A percentile compares a stretch with the other conserved stretches of the same genome.
These are phyloP conservation scores for Julus scanicus DNA, from an alignment of 2,888 invertebrate genomes.

Conservation along the genomic window DNA sequence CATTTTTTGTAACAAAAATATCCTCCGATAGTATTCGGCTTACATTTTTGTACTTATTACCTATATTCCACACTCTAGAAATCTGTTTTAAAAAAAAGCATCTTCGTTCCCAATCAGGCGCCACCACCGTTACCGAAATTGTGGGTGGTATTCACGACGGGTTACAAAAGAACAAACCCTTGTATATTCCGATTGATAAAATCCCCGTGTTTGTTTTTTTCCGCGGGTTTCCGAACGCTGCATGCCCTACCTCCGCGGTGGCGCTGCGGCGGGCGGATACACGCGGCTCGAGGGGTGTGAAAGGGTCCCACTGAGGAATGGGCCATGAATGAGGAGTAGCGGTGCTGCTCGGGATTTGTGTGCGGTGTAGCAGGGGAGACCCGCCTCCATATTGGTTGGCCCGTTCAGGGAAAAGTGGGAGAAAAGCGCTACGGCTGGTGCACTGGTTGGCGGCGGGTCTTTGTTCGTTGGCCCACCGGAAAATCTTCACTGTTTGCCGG, in stretches of 20 bases:
- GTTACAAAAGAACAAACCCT: too few relatives aligned
- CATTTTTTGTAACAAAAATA: neutral
- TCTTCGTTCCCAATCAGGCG: neutral
- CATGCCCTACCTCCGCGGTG: neutral
- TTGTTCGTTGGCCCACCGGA: neutral
- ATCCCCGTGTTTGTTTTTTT: too few relatives aligned
- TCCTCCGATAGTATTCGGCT: neutral
- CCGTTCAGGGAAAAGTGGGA: neutral
- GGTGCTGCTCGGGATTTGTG: neutral
- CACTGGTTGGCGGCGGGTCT: neutral
- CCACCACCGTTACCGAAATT: neutral
- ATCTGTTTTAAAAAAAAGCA: too few relatives aligned
- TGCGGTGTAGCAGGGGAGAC: conserved; percentile 2
- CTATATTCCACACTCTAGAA: neutral
- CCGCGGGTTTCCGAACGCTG: too few relatives aligned
- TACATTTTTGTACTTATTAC: neutral
- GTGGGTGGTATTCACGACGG: too few relatives aligned
- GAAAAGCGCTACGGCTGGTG: neutral
- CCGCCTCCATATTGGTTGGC: conserved; percentile 19
- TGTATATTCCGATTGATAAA: too few relatives aligned
- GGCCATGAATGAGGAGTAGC: neutral
- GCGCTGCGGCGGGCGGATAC: neutral
- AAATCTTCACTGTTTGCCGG: too few relatives aligned
- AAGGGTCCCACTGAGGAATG: conserved; percentile 19
- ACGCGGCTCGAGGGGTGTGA: neutral